phyloP scores from a whole-genome alignment of 2,113 vertebrate species.

The Polyodon spathula region DNA sequence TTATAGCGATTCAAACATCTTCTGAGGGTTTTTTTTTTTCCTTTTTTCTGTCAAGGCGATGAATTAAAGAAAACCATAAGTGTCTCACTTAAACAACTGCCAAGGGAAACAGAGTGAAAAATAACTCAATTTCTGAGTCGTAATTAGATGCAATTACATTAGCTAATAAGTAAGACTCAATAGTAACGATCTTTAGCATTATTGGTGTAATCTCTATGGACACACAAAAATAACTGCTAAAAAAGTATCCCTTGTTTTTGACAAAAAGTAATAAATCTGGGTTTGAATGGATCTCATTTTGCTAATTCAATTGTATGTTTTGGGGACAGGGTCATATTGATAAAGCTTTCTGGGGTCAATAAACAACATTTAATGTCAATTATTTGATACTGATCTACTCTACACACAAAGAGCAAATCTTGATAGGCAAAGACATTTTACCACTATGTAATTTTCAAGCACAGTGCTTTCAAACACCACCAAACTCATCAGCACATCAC shows the following conservation, averaged over 20 bases:
- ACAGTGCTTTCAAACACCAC: neutral
- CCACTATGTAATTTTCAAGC: neutral
- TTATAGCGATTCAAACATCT: neutral
- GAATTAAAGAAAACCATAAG: constrained; percentile 22
- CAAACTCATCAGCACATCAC: neutral
- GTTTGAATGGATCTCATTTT: no score
- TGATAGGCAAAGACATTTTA: neutral
- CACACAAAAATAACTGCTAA: constrained; percentile 12
- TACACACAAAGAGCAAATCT: neutral
- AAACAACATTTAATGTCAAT: neutral
- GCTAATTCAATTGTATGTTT: neutral
- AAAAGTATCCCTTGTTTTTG: constrained; percentile 16
- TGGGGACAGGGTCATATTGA: neutral
- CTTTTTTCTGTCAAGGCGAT: neutral
- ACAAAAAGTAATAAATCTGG: constrained; percentile 10
- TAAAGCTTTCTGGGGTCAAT: neutral
- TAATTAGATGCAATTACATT: constrained; percentile 54
- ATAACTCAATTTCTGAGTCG: constrained; percentile 23
- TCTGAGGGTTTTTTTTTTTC: neutral
- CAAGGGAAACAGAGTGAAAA: constrained; percentile 30
- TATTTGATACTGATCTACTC: neutral
- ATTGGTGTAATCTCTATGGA: constrained; percentile 28
- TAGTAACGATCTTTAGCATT: constrained; percentile 44
- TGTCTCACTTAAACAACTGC: constrained; percentile 13
- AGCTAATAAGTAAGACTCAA: constrained; percentile 50